phyloP scores from a whole-genome alignment of 2,113 vertebrate species.

The Podarcis raffonei region DNA sequence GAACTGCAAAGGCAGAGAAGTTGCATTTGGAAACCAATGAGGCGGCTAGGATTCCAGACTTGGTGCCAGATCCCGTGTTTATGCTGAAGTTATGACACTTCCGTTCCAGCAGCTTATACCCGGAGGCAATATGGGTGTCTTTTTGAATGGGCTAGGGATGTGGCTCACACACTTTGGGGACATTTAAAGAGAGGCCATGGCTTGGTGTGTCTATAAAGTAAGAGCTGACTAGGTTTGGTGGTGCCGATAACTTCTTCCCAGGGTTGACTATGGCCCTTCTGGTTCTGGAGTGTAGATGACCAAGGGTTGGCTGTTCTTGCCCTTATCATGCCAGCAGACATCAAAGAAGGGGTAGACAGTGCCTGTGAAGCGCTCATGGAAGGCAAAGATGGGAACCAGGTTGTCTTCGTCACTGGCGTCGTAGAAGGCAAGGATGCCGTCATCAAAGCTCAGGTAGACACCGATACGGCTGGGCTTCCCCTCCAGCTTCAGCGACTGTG shows the following conservation, averaged over 20 bases:
- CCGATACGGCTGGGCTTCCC: slow-evolving; percentile 76
- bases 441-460: slow-evolving; percentile 82
- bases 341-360: slow-evolving; percentile 72
- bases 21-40: not conserved
- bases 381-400: slow-evolving; percentile 81
- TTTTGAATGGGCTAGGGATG: not conserved
- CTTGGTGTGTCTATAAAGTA: not conserved
- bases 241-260: not conserved
- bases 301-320: slow-evolving; percentile 71
- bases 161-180: not conserved
- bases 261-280: not conserved
- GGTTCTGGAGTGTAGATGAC: slow-evolving; percentile 43
- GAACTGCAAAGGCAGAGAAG: not conserved
- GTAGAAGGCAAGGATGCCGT: slow-evolving; percentile 82
- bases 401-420: slow-evolving; percentile 80
- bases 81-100: not conserved
- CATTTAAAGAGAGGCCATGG: not conserved
- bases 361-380: slow-evolving; percentile 71
- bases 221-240: not conserved
- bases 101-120: not conserved
- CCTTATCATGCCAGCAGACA: slow-evolving; percentile 77
- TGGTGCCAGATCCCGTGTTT: not conserved
- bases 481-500: slow-evolving; percentile 75
- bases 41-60: not conserved
- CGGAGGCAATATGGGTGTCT: not conserved